These are phyloP conservation scores for Littorina saxatilis DNA, from an alignment of 1,140 invertebrate species.

Conservation along the genomic window DNA sequence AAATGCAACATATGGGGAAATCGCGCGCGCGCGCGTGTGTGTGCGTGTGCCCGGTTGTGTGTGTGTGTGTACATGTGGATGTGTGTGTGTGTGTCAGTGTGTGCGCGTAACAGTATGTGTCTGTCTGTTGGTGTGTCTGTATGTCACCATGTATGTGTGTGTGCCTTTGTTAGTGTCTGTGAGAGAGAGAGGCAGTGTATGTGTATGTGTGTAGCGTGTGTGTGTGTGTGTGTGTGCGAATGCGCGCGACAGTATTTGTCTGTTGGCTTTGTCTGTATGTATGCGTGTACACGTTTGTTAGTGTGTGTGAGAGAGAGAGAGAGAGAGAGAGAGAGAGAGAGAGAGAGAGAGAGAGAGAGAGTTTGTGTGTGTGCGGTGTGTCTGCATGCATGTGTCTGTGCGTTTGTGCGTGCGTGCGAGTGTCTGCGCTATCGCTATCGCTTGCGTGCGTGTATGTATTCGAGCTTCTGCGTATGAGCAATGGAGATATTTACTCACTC, in stretches of 20 bases:
- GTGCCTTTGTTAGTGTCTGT: not conserved
- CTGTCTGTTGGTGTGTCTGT: not conserved
- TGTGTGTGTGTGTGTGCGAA: not conserved
- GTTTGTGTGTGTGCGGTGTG: too few relatives aligned
- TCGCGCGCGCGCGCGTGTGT: not conserved
- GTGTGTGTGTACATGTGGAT: not conserved
- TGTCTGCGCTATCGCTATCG: not conserved
- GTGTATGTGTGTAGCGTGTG: not conserved
- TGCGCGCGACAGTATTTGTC: not conserved
- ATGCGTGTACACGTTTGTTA: too few relatives aligned
- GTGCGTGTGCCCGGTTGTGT: constrained; percentile 6
- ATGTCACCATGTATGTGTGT: not conserved
- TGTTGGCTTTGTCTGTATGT: not conserved
- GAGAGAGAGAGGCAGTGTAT: too few relatives aligned
- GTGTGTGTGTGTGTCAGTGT: not conserved
- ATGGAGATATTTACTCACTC: not conserved
- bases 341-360: not conserved
- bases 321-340: not conserved
- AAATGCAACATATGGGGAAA: not conserved
- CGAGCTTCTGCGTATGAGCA: not conserved
- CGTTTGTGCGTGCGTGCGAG: not conserved
- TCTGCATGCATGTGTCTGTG: not conserved
- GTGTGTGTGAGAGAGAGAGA: not conserved
- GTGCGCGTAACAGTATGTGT: not conserved
- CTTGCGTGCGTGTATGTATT: not conserved